Evolutionary conservation across 2,888 invertebrate species (phyloP).

Genomic region (Myathropa florea): DNA sequence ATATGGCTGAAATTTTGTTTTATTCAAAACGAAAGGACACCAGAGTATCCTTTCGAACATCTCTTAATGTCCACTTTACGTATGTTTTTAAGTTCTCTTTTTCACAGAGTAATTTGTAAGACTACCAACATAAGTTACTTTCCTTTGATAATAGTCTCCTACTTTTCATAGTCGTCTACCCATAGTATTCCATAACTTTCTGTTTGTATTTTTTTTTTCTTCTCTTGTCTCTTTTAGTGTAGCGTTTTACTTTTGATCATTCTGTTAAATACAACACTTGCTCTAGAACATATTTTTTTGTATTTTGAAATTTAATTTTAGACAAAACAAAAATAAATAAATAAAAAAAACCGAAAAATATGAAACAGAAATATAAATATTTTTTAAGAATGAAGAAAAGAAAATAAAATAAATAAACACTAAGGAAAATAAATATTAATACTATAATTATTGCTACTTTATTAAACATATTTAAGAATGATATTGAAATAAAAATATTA

Average conservation of each 20-base stretch:
- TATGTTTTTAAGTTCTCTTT: slow-evolving; percentile 29
- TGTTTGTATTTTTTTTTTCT: neutral
- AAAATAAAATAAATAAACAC: slow-evolving; percentile 39
- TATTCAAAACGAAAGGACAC: slow-evolving; percentile 28
- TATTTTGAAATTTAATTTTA: slow-evolving; percentile 53
- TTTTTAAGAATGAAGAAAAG: slow-evolving; percentile 49
- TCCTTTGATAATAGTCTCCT: slow-evolving; percentile 21
- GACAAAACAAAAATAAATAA: slow-evolving; percentile 25
- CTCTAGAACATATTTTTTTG: slow-evolving; percentile 39
- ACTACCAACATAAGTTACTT: slow-evolving; percentile 33
- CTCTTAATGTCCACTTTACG: slow-evolving; percentile 43
- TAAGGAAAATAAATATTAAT: slow-evolving; percentile 59
- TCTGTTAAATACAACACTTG: slow-evolving; percentile 27
- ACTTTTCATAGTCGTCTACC: neutral
- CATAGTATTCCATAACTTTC: neutral
- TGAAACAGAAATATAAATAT: slow-evolving; percentile 27
- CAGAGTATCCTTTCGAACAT: slow-evolving; percentile 32
- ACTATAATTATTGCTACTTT: slow-evolving; percentile 53
- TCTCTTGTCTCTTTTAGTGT: slow-evolving; percentile 19
- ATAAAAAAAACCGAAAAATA: slow-evolving; percentile 25
- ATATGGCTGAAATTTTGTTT: slow-evolving; percentile 33
- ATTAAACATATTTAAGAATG: slow-evolving; percentile 55
- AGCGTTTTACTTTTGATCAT: slow-evolving; percentile 31
- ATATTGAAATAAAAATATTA: slow-evolving; percentile 67
- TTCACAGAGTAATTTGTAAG: slow-evolving; percentile 36